Percentiles rank a stretch among this genome's conserved stretches.
These are phyloP conservation scores for Lissonota sp. DNA, from an alignment of 2,888 invertebrate genomes.

Conservation along the genomic window DNA sequence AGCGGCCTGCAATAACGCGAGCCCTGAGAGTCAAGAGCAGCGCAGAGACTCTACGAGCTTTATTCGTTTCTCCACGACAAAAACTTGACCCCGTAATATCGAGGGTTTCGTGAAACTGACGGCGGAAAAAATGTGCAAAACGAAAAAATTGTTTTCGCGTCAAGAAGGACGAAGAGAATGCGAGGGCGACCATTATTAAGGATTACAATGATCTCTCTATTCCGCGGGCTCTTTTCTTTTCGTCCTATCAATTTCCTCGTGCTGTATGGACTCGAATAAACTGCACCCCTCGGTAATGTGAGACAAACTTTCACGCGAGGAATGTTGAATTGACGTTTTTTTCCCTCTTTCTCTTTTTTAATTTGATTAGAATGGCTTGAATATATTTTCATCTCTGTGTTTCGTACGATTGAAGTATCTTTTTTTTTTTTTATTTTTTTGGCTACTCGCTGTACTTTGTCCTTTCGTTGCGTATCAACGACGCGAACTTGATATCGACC, in stretches of 20 bases:
- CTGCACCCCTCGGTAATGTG: slow-evolving; percentile 21
- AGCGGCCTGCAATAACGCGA: slow-evolving; percentile 32
- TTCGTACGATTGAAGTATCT: neutral
- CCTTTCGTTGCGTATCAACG: too few relatives aligned
- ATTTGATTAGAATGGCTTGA: neutral
- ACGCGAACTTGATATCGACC: too few relatives aligned
- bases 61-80: neutral
- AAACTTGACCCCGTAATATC: neutral
- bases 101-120: neutral
- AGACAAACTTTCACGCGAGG: slow-evolving; percentile 2
- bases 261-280: slow-evolving; percentile 29
- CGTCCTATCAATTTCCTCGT: slow-evolving; percentile 11
- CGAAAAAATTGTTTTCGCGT: neutral
- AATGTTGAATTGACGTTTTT: neutral
- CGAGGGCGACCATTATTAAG: too few relatives aligned
- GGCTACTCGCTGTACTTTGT: too few relatives aligned
- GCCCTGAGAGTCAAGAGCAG: too few relatives aligned
- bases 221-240: slow-evolving; percentile 8
- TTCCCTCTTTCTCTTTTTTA: neutral
- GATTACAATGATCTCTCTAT: slow-evolving; percentile 44
- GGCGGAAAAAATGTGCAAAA: slow-evolving; percentile 1
- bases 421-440: too few relatives aligned
- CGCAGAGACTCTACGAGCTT: too few relatives aligned
- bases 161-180: too few relatives aligned
- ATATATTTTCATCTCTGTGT: neutral